These are phyloP conservation scores for Laticauda colubrina DNA, from an alignment of 2,113 vertebrate genomes.

Conservation along the genomic window DNA sequence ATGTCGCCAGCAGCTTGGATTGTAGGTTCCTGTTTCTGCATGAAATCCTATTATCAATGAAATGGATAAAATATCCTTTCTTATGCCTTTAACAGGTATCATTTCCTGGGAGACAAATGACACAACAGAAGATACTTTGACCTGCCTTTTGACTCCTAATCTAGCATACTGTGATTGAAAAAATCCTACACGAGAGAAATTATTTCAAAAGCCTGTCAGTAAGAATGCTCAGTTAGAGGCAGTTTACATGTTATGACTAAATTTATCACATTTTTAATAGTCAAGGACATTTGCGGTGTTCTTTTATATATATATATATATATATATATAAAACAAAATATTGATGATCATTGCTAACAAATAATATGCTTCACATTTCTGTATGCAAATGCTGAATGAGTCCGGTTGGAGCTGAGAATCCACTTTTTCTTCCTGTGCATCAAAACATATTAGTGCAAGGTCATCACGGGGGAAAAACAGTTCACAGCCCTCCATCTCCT, in stretches of 20 bases:
- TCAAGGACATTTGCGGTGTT: too few species aligned
- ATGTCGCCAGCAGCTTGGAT: neutral
- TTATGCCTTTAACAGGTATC: neutral
- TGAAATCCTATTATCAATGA: neutral
- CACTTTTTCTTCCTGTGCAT: neutral
- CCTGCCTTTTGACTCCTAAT: neutral
- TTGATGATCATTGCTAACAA: neutral
- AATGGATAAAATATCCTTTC: neutral
- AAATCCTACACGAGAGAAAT: neutral
- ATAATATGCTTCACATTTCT: neutral
- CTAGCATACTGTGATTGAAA: neutral
- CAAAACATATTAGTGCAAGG: neutral
- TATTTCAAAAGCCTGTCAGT: neutral
- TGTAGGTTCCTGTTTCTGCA: neutral
- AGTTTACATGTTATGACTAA: too few species aligned
- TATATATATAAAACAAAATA: neutral
- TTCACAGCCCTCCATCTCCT: neutral
- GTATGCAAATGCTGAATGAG: neutral
- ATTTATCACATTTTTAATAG: too few species aligned
- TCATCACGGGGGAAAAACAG: neutral
- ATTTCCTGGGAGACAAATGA: neutral
- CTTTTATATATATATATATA: too few species aligned
- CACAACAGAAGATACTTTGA: neutral
- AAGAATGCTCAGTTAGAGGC: too few species aligned
- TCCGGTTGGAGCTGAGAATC: neutral